These are phyloP conservation scores for Pteromalus puparum DNA, from an alignment of 1,140 invertebrate genomes.

Conservation along the genomic window DNA sequence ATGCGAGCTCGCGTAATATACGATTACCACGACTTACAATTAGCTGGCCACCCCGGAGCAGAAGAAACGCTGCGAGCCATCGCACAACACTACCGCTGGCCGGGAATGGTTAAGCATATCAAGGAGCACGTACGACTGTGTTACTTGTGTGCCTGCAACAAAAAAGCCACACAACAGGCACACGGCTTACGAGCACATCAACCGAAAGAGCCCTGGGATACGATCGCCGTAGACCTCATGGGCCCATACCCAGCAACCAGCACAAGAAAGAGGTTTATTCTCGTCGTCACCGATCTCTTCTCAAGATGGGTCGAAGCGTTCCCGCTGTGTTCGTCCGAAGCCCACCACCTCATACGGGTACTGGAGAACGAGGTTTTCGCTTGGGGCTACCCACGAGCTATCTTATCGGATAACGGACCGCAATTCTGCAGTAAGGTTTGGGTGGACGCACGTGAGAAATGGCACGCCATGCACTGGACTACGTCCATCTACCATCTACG, in stretches of 20 bases:
- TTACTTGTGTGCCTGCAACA: conserved; percentile 47
- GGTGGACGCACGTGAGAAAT: conserved; percentile 18
- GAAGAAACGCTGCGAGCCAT: conserved; percentile 54
- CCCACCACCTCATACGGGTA: conserved; percentile 17
- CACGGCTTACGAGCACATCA: conserved; percentile 34
- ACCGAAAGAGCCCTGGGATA: conserved; percentile 60
- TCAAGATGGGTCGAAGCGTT: conserved; percentile 58
- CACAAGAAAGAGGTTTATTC: conserved; percentile 61
- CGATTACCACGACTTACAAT: conserved; percentile 50
- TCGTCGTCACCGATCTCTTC: conserved; percentile 69
- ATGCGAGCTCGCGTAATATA: conserved; percentile 27
- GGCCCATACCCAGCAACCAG: conserved; percentile 66
- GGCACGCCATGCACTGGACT: conserved; percentile 47
- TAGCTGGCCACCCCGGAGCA: conserved; percentile 54
- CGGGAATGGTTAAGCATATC: conserved; percentile 19
- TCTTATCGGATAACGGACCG: conserved; percentile 60
- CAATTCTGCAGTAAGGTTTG: conserved; percentile 53
- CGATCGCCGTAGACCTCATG: conserved; percentile 66
- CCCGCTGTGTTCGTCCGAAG: conserved; percentile 43
- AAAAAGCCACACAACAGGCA: background rate
- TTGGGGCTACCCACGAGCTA: conserved; percentile 55
- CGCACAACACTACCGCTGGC: conserved; percentile 47
- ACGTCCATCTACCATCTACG: conserved; percentile 60
- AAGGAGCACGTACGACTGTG: conserved; percentile 33
- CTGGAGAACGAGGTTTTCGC: conserved; percentile 59